phyloP scores from a whole-genome alignment of 37 sponge, comb jelly and placozoan species.

The Mnemiopsis leidyi region DNA sequence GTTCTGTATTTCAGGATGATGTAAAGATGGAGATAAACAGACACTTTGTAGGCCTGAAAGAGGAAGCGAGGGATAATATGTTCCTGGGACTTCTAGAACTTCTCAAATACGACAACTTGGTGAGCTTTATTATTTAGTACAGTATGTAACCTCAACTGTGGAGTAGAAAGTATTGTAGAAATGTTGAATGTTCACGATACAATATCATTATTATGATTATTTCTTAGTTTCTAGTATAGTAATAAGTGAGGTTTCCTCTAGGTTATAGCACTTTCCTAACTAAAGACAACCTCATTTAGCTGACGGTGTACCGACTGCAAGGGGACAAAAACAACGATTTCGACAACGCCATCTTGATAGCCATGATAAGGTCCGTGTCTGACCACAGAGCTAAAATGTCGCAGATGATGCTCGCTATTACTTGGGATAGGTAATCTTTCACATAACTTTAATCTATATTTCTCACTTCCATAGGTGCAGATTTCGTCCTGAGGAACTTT shows the following conservation, averaged over 20 bases:
- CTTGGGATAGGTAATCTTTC: slow-evolving; percentile 36
- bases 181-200: no score
- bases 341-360: neutral
- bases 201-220: neutral
- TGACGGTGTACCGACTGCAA: slow-evolving; percentile 33
- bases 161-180: no score
- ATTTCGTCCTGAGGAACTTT: no score
- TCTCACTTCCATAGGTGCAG: no score
- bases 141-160: neutral
- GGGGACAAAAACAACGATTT: slow-evolving; percentile 1
- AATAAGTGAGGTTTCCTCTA: no score
- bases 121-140: neutral
- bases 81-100: neutral
- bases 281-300: neutral
- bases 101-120: slow-evolving; percentile 8
- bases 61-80: neutral
- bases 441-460: no score
- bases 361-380: neutral
- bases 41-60: neutral
- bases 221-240: no score
- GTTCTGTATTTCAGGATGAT: neutral
- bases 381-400: neutral
- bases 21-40: slow-evolving; percentile 51
- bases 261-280: no score
- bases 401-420: slow-evolving; percentile 55